phyloP scores from a whole-genome alignment of 2,797 vertebrate genomes.

The Platalea minor region DNA sequence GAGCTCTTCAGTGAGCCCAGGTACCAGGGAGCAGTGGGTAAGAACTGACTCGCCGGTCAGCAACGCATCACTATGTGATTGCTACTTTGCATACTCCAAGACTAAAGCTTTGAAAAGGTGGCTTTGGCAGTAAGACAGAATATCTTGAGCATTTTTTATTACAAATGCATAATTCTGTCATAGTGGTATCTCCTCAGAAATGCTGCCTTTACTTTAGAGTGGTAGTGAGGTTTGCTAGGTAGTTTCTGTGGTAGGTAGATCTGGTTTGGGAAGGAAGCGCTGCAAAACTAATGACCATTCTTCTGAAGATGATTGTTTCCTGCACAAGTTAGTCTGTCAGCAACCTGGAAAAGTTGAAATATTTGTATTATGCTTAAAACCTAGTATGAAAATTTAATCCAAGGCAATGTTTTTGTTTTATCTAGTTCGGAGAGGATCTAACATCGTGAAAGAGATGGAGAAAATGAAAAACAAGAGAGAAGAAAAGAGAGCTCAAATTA shows the following conservation, averaged over 20 bases:
- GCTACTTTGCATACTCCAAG: background rate
- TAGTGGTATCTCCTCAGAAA: background rate
- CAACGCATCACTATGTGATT: background rate
- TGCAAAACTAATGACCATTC: background rate
- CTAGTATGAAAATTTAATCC: background rate
- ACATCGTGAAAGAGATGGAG: conserved; percentile 80
- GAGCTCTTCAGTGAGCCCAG: conserved; percentile 68
- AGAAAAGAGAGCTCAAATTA: conserved; percentile 80
- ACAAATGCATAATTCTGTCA: background rate
- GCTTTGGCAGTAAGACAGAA: background rate
- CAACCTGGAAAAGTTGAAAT: background rate
- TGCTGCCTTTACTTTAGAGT: background rate
- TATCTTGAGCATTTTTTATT: background rate
- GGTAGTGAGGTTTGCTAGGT: background rate
- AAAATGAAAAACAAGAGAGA: conserved; percentile 85
- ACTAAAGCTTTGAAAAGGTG: background rate
- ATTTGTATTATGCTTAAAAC: background rate
- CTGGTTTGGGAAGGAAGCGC: background rate
- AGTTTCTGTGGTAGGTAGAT: background rate
- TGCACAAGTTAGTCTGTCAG: background rate
- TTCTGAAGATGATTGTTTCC: background rate
- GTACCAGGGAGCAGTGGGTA: conserved; percentile 47
- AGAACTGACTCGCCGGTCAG: background rate
- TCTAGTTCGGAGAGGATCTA: conserved; percentile 83
- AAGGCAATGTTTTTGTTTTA: background rate